Conservation (phyloP, 2,113 vertebrate species). For the Caranx melampygus region DNA sequence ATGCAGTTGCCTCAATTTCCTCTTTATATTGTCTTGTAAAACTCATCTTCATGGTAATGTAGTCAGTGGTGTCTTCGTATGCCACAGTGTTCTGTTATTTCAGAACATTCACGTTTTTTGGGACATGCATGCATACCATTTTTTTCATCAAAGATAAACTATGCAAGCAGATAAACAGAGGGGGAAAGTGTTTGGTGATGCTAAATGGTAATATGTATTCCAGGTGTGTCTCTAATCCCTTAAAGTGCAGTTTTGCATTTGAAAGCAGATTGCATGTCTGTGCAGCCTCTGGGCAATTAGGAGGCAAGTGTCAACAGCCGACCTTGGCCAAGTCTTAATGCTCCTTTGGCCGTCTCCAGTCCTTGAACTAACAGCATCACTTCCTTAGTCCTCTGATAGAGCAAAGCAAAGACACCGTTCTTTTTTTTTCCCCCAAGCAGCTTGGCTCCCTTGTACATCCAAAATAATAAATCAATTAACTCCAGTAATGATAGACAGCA, state of each 20-base stretch:
- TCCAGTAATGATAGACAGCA: constrained; percentile 30
- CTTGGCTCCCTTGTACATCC: constrained; percentile 31
- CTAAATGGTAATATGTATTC: constrained; percentile 70
- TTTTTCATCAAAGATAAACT: constrained; percentile 22
- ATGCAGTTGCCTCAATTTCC: constrained; percentile 24
- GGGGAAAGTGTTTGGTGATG: constrained; percentile 48
- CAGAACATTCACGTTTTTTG: constrained; percentile 11
- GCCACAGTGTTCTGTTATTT: constrained; percentile 18
- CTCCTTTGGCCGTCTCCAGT: constrained; percentile 62
- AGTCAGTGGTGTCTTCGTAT: constrained; percentile 10
- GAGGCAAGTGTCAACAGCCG: constrained; percentile 70
- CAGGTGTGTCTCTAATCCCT: constrained; percentile 76
- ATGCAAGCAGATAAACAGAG: constrained; percentile 53
- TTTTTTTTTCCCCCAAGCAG: neutral
- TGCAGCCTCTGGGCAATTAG: constrained; percentile 69
- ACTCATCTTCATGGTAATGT: constrained; percentile 24
- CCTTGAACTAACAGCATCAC: constrained; percentile 61
- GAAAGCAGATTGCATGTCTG: constrained; percentile 67
- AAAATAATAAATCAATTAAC: constrained; percentile 53
- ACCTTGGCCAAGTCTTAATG: constrained; percentile 76
- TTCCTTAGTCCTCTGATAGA: constrained; percentile 34
- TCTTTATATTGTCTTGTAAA: constrained; percentile 39
- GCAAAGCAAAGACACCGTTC: constrained; percentile 5
- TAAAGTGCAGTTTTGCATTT: constrained; percentile 78
- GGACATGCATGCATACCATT: neutral